phyloP scores from a whole-genome alignment of 2,888 invertebrate species.

The Strigamia maritima region DNA sequence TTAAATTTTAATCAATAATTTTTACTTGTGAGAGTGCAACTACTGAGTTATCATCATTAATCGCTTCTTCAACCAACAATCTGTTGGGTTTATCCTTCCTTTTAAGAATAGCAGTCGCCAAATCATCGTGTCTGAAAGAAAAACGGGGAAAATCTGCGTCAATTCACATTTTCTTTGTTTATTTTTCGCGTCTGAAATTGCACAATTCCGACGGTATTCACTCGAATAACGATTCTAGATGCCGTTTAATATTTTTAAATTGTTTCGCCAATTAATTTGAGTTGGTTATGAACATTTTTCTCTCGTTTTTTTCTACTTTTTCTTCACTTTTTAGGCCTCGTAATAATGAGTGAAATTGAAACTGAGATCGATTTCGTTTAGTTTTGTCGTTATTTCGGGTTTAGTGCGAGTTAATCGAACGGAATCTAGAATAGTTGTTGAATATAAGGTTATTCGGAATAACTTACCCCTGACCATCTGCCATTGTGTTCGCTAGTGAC shows the following conservation, averaged over 20 bases:
- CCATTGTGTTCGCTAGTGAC: constrained; percentile 36
- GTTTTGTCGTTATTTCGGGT: not conserved
- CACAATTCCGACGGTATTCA: no score
- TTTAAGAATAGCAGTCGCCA: constrained; percentile 96
- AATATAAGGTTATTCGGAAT: not conserved
- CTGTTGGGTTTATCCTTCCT: constrained; percentile 98
- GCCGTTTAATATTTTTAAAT: not conserved
- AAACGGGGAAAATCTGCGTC: not conserved
- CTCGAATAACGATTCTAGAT: not conserved
- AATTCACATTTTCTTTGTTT: not conserved
- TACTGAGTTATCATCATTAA: constrained; percentile 98
- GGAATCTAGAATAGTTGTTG: not conserved
- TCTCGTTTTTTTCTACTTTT: not conserved
- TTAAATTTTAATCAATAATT: no score
- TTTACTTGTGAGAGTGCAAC: constrained; percentile 89
- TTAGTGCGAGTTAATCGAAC: not conserved
- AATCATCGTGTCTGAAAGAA: constrained; percentile 63
- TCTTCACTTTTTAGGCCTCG: not conserved
- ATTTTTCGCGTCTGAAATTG: not conserved
- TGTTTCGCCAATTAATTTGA: no score
- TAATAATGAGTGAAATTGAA: not conserved
- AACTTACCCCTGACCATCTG: constrained; percentile 40
- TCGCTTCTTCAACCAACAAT: constrained; percentile 94
- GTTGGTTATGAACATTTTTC: not conserved
- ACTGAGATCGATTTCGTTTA: not conserved